Evolutionary conservation across 2,113 vertebrate species (phyloP), one percentile per base, ranked within the genome.

Genomic region (Alaudala cheleensis): DNA sequence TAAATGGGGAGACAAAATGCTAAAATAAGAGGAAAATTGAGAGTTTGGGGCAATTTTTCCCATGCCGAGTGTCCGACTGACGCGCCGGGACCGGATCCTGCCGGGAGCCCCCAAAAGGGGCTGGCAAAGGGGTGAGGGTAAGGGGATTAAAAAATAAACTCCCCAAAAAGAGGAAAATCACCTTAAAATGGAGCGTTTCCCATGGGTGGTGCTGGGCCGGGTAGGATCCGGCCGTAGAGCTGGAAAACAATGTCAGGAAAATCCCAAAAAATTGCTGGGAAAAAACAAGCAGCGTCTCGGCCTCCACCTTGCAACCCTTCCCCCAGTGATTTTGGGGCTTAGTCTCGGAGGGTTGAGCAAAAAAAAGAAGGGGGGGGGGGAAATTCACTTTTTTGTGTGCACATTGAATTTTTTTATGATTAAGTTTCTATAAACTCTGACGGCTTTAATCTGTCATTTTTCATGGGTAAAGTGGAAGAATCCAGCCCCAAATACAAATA

Each of bases 161-260:
- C 37, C 6, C 12, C 2, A n/a, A 51, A 82, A 60, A 6, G 28
- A 20, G 21, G 45, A 0, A 65, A 80, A 56, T 80, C 28, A 14
- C 65, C 88, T 70, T 25, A 37, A 79, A 91, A 29, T 4, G n/a
- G 19, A 69, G 50, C 6, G 47, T 47, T 82, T 90, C 70, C 70
- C 79, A 76, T 90, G 87, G 87, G 87, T 60, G 34, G 91, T 17
- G 26, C 60, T 57, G 74, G 80, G 70, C 88, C 65, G 70, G 66
- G 84, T 86, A 20, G 91, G 88, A 91, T 93, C 65, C 45, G 81
- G 81, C 54, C 29, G 1, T 66, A 58, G 86, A 64, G 37, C 58
- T 62, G 88, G 72, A 53, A 90, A 96, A 96, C 95, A 96, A 96
- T 93, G 93, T 95, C 95, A 96, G 95, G 95, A 96, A 95, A 96